Evolutionary conservation across 2,113 vertebrate species (phyloP), one percentile per base, ranked within the genome.

Genomic region (Dasyurus viverrinus): DNA sequence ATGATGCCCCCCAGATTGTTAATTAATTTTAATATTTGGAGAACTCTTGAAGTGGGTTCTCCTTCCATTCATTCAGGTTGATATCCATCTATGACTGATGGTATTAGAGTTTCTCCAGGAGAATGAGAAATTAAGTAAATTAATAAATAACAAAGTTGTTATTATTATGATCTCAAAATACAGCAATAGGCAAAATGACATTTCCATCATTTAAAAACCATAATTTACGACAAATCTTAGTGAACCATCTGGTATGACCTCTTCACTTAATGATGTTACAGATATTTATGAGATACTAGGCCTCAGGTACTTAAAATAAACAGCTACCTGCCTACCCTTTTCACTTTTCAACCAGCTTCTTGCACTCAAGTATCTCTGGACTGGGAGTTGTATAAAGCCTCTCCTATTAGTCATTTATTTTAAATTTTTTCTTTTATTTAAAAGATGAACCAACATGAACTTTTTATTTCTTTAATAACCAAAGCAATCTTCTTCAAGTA

Each of bases 381-480:
- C 6, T 84, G 19, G 19, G n/a, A 52, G 55, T 94, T 36, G 14
- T 90, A 30, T 8, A 68, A 24, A 91, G 6, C 36, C 47, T 26
- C 8, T 36, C 27, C 0, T 11, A 7, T 91, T 19, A 91, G 2
- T 22, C 91, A 3, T 22, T 95, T 55, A 2, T 90, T 92, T 96
- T 30, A 89, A 89, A 90, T 16, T 48, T 96, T 96, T 95, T 84
- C 0, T 52, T 89, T 55, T 8, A 54, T 90, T 55, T 90, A 96
- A 53, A 50, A 91, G 84, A 94, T 48, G 54, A 42, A 52, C 93
- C 24, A 27, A 57, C 2, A 57, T 93, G 60, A 96, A 89, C 46
- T 91, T 94, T 27, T 60, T 93, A 94, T 22, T 48, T 54, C 84
- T 95, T 96, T 76, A 92, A 60, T 46, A 84, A 54, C 25, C 26